phyloP scores from a whole-genome alignment of 1,140 invertebrate genomes.

The Lasioglossum albipes region DNA sequence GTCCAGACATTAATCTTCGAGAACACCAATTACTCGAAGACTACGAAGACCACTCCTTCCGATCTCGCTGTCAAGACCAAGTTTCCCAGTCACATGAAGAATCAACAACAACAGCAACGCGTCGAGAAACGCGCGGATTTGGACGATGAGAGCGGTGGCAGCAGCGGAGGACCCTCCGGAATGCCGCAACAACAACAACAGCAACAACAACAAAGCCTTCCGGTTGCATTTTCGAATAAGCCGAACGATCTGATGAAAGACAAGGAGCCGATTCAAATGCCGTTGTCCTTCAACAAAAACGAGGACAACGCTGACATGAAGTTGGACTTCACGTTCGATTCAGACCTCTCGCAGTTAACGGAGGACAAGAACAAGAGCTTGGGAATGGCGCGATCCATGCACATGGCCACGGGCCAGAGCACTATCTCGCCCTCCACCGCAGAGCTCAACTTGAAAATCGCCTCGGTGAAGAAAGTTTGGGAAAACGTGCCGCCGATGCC shows the following conservation, averaged over 20 bases:
- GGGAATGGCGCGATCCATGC: conserved; percentile 84
- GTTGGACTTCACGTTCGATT: conserved; percentile 93
- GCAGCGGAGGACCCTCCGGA: neutral
- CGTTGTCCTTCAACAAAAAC: conserved; percentile 82
- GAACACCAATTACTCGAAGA: conserved; percentile 90
- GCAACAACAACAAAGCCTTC: conserved; percentile 76
- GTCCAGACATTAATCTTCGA: conserved; percentile 95
- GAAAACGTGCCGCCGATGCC: conserved; percentile 85
- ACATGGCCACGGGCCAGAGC: conserved; percentile 81
- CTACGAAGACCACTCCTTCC: conserved; percentile 72
- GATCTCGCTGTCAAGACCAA: conserved; percentile 79
- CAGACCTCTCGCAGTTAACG: conserved; percentile 87
- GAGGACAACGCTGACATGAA: conserved; percentile 94
- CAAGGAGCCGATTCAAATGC: conserved; percentile 83
- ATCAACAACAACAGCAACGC: conserved; percentile 68
- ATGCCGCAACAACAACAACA: conserved; percentile 64
- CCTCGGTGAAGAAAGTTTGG: conserved; percentile 96
- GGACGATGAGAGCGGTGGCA: conserved; percentile 69
- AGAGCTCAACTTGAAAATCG: conserved; percentile 96
- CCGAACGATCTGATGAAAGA: conserved; percentile 82
- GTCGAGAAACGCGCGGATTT: conserved; percentile 76
- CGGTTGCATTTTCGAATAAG: conserved; percentile 83
- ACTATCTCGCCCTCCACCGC: conserved; percentile 88
- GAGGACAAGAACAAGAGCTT: conserved; percentile 87
- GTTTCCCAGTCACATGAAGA: conserved; percentile 79